phyloP scores from a whole-genome alignment of 2,113 vertebrate genomes.

The Caretta caretta region DNA sequence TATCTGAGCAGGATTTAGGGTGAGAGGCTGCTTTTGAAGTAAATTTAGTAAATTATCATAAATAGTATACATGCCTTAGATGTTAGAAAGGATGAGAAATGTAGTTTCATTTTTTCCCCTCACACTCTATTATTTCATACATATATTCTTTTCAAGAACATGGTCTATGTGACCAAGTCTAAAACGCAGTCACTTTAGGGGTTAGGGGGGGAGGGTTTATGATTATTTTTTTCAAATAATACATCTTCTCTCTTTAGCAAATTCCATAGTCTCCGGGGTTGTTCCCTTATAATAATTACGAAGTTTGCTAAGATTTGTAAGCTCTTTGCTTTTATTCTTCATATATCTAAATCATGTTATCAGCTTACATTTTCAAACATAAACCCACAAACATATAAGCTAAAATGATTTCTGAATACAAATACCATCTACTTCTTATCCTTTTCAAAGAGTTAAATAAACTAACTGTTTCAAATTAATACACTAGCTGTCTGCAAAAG shows the following conservation, averaged over 20 bases:
- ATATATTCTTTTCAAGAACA: not conserved
- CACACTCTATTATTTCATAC: not conserved
- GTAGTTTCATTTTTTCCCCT: not conserved
- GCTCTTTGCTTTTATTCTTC: conserved; percentile 60
- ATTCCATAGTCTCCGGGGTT: not conserved
- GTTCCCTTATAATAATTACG: conserved; percentile 40
- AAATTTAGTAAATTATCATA: not conserved
- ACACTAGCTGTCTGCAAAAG: conserved; percentile 83
- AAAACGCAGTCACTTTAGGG: not conserved
- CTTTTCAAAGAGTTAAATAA: conserved; percentile 81
- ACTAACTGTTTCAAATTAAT: conserved; percentile 79
- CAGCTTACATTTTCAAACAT: conserved; percentile 74
- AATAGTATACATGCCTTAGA: not conserved
- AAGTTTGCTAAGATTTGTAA: conserved; percentile 49
- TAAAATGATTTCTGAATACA: conserved; percentile 77
- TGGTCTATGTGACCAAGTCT: not conserved
- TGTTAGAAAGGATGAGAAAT: not conserved
- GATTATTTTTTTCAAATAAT: not conserved
- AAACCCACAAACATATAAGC: conserved; percentile 78
- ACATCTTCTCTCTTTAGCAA: not conserved
- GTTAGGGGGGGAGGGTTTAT: not conserved
- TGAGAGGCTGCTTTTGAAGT: not conserved
- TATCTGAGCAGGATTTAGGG: not conserved
- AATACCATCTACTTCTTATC: conserved; percentile 59
- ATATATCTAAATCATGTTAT: conserved; percentile 73